Conservation (phyloP, 1,140 invertebrate genomes). For the Coelopa frigida region DNA sequence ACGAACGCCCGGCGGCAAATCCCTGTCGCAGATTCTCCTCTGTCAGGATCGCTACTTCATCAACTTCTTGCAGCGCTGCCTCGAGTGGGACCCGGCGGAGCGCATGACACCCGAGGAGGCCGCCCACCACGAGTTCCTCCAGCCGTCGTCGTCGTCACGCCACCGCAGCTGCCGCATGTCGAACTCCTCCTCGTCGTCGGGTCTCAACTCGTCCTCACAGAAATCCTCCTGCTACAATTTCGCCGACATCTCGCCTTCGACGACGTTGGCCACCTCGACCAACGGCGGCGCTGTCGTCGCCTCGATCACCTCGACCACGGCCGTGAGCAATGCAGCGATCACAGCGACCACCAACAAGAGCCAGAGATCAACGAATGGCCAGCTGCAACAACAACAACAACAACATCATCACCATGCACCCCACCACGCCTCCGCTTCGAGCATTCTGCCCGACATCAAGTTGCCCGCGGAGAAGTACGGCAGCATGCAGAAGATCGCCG, state of each 20-base stretch:
- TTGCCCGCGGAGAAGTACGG: constrained; percentile 40
- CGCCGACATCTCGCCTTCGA: constrained; percentile 35
- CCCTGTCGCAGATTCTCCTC: constrained; percentile 64
- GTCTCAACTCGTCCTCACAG: constrained; percentile 31
- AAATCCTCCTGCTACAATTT: constrained; percentile 43
- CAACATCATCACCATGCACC: constrained; percentile 17
- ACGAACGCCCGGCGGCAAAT: constrained; percentile 76
- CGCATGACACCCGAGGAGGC: constrained; percentile 90
- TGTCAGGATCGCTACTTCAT: constrained; percentile 87
- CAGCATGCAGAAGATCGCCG: constrained; percentile 42
- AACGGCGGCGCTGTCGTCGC: constrained; percentile 28
- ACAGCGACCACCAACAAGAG: constrained; percentile 22
- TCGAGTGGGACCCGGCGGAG: constrained; percentile 92
- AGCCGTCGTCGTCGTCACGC: constrained; percentile 40
- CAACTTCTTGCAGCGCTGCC: constrained; percentile 85
- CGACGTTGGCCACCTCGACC: neutral
- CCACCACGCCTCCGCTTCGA: constrained; percentile 28
- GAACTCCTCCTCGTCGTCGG: constrained; percentile 35
- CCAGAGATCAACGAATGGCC: constrained; percentile 15
- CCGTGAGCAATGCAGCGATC: constrained; percentile 41
- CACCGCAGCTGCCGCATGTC: constrained; percentile 43
- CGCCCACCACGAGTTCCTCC: constrained; percentile 68
- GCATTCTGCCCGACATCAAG: constrained; percentile 43
- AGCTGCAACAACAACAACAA: neutral
- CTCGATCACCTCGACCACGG: constrained; percentile 38